Base-by-base conservation (phyloP, 2,888 invertebrate genomes). In the Tillus elongatus region DNA sequence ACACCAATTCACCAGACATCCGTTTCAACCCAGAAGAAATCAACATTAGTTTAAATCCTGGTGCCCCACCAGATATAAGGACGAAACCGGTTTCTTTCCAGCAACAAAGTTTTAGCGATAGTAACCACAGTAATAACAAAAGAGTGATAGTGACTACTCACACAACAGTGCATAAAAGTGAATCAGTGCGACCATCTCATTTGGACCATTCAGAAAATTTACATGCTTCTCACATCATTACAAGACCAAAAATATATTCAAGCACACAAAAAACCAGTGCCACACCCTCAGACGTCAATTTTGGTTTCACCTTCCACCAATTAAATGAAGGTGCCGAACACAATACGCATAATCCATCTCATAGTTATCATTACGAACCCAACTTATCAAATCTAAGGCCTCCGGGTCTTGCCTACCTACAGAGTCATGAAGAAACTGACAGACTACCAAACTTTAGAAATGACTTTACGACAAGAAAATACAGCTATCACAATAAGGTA, bases 21-120 rank as follows among this genome's bases (percentile, higher is more conserved):
- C 53, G 63, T 13, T 66, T 61, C 44, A 63, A 64, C 38, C 64
- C 66, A 0, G 60, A 62, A 46, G 65, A 66, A 44, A 66, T 65
- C 37, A 66, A 66, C 43, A 60, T 66, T 33, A 61, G 61, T 42
- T 45, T 66, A 19, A 62, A 64, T 44, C 56, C 61, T 3, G 59
- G 57, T 12, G 53, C 62, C 3, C 57, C 61, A 2, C 58, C 58
- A 12, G 54, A 55, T 35, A 56, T 57, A 41, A 51, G 56, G 50
- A 54, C 55, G n/a, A 57, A 54, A 37, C 51, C 48, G n/a, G 44
- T 44, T 16, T 33, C 38, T 13, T 43, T 37, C 31, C 45, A 43
- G 14, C 46, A 44, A 16, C 48, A 45, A 11, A 30, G 40, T 40
- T 49, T 42, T 37, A 49, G 44, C 43, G 48, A 44, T 37, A 47